phyloP scores from a whole-genome alignment of 2,888 invertebrate genomes.

The Drosophila colorata region DNA sequence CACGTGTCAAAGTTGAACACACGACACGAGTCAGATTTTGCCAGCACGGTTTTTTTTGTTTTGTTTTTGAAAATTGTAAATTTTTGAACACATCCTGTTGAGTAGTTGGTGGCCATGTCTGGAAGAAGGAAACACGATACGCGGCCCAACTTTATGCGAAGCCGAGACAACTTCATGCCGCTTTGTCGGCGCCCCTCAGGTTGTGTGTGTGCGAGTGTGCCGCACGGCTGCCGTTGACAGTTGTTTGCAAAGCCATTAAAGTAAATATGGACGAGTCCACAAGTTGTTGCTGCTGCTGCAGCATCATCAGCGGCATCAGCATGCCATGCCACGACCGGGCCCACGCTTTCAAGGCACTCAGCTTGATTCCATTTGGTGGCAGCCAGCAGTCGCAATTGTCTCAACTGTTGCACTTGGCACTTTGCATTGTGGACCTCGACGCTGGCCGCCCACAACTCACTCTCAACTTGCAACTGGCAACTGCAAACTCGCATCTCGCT shows the following conservation, averaged over 20 bases:
- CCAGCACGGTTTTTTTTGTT: no score
- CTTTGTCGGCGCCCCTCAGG: not conserved
- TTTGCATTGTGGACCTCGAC: not conserved
- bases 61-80: no score
- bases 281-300: constrained; percentile 19
- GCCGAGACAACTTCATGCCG: not conserved
- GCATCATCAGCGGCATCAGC: not conserved
- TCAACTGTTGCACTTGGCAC: constrained; percentile 46
- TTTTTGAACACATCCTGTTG: no score
- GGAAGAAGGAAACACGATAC: no score
- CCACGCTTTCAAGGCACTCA: constrained; percentile 31
- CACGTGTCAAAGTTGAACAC: no score
- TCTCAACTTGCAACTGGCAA: constrained; percentile 4
- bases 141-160: no score
- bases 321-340: constrained; percentile 1
- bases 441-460: not conserved
- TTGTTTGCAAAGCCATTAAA: constrained; percentile 28
- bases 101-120: not conserved
- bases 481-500: constrained; percentile 17
- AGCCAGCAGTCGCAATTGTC: constrained; percentile 24
- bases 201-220: constrained; percentile 4
- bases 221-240: not conserved
- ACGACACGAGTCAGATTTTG: no score
- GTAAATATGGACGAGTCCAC: constrained; percentile 33
- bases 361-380: constrained; percentile 35